Evolutionary conservation across 2,888 invertebrate genomes (phyloP).

Genomic region (Cataglyphis altisquamis): DNA sequence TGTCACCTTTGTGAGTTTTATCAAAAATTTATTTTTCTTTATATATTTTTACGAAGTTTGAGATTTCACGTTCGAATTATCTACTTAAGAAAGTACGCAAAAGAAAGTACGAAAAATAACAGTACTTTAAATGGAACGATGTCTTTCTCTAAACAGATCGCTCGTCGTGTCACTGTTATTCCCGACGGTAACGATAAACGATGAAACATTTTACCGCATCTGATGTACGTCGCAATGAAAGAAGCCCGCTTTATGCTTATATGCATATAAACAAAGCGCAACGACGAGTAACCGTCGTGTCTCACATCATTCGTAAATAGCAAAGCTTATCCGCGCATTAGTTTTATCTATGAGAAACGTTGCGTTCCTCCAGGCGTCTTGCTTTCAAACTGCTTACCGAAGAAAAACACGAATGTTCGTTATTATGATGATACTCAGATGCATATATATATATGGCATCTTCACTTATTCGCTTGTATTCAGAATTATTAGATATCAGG

Average conservation of each 20-base stretch:
- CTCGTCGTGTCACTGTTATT: conserved; percentile 10
- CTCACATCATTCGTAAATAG: not conserved
- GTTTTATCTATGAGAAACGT: conserved; percentile 21
- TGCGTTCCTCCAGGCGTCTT: not conserved
- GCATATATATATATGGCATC: too few species aligned
- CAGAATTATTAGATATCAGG: conserved; percentile 60
- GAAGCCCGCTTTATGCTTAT: conserved; percentile 11
- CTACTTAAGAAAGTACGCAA: not conserved
- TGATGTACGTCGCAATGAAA: not conserved
- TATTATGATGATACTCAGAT: conserved; percentile 7
- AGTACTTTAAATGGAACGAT: not conserved
- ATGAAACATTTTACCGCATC: conserved; percentile 11
- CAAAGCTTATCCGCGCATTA: not conserved
- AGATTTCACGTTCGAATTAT: conserved; percentile 1
- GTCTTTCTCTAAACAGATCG: not conserved
- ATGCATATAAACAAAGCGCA: conserved; percentile 11
- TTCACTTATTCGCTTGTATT: conserved; percentile 31
- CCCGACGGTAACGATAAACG: conserved; percentile 26
- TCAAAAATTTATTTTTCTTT: not conserved
- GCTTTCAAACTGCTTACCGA: not conserved
- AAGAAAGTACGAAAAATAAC: not conserved
- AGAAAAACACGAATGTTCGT: conserved; percentile 15
- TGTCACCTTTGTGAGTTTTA: not conserved
- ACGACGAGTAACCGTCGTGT: not conserved
- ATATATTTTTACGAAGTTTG: not conserved